Evolutionary conservation across 2,113 vertebrate genomes (phyloP).

Genomic region (Entelurus aequoreus): DNA sequence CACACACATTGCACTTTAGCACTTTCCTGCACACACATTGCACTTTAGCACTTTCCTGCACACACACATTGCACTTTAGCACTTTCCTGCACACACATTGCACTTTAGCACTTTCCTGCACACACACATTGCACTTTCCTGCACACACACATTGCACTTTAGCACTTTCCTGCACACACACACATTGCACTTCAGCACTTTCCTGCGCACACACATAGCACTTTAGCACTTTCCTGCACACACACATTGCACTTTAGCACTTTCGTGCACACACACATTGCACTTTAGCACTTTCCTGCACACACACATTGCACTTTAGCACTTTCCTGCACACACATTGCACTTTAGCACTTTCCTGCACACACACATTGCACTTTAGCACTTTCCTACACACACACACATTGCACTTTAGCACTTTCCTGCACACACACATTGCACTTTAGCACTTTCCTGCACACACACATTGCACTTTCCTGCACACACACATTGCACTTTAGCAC

Average conservation of each 20-base stretch:
- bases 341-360: conserved; percentile 77
- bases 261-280: neutral
- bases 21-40: conserved; percentile 77
- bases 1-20: neutral
- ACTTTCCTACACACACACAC: too few species aligned
- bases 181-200: conserved; percentile 58
- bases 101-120: too few species aligned
- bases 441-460: too few species aligned
- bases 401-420: conserved; percentile 72
- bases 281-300: conserved; percentile 77
- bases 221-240: conserved; percentile 77
- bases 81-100: conserved; percentile 77
- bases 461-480: conserved; percentile 87
- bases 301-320: neutral
- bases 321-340: conserved; percentile 77
- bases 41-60: conserved; percentile 77
- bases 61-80: neutral
- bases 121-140: too few species aligned
- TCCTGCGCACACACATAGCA: conserved; percentile 69
- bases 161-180: conserved; percentile 77
- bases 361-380: neutral
- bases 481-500: conserved; percentile 28
- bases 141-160: conserved; percentile 1
- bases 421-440: conserved; percentile 40
- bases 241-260: too few species aligned